Conservation (phyloP, 2,113 vertebrate species). For the Geococcyx californianus region DNA sequence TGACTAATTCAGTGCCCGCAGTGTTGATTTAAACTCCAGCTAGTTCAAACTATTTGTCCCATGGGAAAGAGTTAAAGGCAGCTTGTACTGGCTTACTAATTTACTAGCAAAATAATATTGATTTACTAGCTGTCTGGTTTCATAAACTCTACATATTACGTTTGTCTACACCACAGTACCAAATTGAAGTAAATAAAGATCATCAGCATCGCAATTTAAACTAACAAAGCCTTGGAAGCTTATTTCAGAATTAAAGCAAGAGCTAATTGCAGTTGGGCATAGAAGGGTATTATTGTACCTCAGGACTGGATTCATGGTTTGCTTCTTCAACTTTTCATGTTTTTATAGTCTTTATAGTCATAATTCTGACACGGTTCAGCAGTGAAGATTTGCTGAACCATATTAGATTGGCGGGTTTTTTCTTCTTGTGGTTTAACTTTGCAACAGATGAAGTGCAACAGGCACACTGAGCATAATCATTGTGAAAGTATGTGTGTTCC, state of each 20-base stretch:
- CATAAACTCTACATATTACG: constrained; percentile 45
- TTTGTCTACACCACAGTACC: constrained; percentile 56
- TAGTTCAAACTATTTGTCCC: constrained; percentile 63
- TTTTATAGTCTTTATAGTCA: not conserved
- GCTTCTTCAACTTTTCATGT: not conserved
- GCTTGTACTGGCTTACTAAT: constrained; percentile 40
- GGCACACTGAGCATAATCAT: not conserved
- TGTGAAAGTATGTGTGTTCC: not conserved
- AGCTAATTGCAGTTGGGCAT: constrained; percentile 31
- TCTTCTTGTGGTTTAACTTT: not conserved
- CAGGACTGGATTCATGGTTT: not conserved
- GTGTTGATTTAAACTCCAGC: constrained; percentile 66
- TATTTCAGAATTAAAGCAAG: constrained; percentile 39
- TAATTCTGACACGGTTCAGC: not conserved
- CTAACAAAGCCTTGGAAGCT: constrained; percentile 35
- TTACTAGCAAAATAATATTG: constrained; percentile 71
- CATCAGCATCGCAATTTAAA: constrained; percentile 36
- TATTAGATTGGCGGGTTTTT: not conserved
- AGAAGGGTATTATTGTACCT: not conserved
- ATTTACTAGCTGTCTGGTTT: constrained; percentile 75
- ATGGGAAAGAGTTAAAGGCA: constrained; percentile 74
- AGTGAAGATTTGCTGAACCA: not conserved
- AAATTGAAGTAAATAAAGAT: constrained; percentile 40
- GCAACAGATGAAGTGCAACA: not conserved
- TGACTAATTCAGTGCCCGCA: constrained; percentile 51